Conservation (phyloP, 30 jellyfish, hydroid and myxozoan species). For the Morbakka virulenta region DNA sequence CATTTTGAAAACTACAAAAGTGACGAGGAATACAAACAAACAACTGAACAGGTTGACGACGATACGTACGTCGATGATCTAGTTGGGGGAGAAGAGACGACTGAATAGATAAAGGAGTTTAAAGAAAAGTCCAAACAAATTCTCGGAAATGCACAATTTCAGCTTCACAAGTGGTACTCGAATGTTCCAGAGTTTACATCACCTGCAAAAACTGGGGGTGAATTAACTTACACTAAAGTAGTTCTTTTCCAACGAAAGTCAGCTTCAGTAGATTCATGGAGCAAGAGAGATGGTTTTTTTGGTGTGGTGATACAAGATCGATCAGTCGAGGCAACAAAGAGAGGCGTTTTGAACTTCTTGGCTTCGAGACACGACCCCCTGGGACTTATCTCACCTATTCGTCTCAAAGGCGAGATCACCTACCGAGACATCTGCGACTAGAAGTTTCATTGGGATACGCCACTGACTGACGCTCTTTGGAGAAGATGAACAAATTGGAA, state of each 20-base stretch:
- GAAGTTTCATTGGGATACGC: conserved; percentile 45
- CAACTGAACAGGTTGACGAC: conserved; percentile 22
- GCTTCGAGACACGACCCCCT: conserved; percentile 59
- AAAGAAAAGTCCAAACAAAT: conserved; percentile 5
- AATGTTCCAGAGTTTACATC: conserved; percentile 21
- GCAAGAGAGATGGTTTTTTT: conserved; percentile 31
- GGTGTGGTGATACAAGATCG: background rate
- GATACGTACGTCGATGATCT: no score
- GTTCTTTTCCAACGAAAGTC: no score
- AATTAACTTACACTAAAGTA: conserved; percentile 1
- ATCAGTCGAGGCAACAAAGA: no score
- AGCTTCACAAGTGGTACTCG: no score
- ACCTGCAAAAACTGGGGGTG: background rate
- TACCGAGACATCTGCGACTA: conserved; percentile 36
- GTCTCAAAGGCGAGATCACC: conserved; percentile 25
- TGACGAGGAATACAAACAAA: conserved; percentile 26
- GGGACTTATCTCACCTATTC: conserved; percentile 36
- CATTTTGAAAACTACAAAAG: conserved; percentile 33
- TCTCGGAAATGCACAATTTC: conserved; percentile 51
- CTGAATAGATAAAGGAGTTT: conserved; percentile 2
- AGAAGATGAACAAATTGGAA: conserved; percentile 25
- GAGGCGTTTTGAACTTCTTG: conserved; percentile 36
- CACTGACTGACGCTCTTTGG: conserved; percentile 17
- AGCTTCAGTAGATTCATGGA: no score
- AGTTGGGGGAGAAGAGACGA: conserved; percentile 18